Conservation (phyloP, 2,113 vertebrate genomes). For the Panthera uncia region DNA sequence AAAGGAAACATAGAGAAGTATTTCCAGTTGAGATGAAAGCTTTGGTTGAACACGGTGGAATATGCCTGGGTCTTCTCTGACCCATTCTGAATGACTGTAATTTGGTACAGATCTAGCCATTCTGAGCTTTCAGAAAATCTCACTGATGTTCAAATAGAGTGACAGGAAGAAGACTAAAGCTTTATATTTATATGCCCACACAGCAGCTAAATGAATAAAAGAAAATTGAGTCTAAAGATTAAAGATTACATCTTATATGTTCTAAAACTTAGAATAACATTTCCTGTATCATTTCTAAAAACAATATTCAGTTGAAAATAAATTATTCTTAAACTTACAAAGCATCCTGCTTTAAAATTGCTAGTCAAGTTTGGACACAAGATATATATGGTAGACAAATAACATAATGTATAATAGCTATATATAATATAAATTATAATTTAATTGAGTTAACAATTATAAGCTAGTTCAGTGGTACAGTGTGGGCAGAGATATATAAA, state of each 20-base stretch:
- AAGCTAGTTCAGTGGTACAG: constrained; percentile 71
- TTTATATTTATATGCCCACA: background rate
- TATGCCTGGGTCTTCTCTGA: background rate
- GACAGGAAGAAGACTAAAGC: background rate
- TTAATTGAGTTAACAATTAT: constrained; percentile 80
- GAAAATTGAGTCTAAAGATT: background rate
- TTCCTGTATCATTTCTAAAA: background rate
- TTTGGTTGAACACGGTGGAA: background rate
- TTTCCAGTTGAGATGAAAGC: background rate
- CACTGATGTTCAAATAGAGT: background rate
- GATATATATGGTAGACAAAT: constrained; percentile 67
- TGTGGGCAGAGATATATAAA: constrained; percentile 70
- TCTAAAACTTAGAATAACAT: constrained; percentile 23
- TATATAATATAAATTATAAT: constrained; percentile 71
- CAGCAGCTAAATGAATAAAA: background rate
- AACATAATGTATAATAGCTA: constrained; percentile 47
- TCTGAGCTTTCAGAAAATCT: background rate
- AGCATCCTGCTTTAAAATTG: constrained; percentile 44
- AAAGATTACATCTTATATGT: background rate
- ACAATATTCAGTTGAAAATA: background rate
- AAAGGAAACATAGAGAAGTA: background rate
- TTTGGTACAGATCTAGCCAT: background rate
- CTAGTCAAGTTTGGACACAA: constrained; percentile 48
- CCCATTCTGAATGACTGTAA: background rate
- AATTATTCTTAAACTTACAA: constrained; percentile 27